These are phyloP conservation scores for Macrostomum lignano DNA, from an alignment of 1,140 invertebrate species.

Conservation along the genomic window DNA sequence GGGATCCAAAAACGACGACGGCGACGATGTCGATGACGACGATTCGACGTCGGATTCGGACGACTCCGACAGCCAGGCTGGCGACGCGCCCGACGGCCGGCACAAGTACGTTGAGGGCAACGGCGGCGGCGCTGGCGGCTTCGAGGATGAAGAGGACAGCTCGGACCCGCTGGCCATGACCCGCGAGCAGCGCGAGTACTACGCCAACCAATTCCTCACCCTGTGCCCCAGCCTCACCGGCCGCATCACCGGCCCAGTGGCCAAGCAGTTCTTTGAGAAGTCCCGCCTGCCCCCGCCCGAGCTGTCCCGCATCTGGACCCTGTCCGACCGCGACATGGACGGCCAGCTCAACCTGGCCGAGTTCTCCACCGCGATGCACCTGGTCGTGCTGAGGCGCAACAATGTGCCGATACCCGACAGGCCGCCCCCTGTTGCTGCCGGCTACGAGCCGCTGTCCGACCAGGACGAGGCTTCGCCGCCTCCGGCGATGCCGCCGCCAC, in stretches of 20 bases:
- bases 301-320: slow-evolving; percentile 49
- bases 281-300: slow-evolving; percentile 62
- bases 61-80: slow-evolving; percentile 47
- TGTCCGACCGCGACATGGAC: slow-evolving; percentile 3
- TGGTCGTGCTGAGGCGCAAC: slow-evolving; percentile 3
- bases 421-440: no score
- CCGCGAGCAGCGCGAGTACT: slow-evolving; percentile 64
- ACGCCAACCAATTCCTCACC: slow-evolving; percentile 56
- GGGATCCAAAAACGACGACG: slow-evolving; percentile 3
- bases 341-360: not conserved
- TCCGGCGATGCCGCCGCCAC: no score
- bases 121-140: slow-evolving; percentile 16
- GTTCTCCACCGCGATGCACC: slow-evolving; percentile 5
- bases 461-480: no score
- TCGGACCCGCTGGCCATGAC: no score
- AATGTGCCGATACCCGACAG: not conserved
- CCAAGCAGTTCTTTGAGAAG: slow-evolving; percentile 79
- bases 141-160: slow-evolving; percentile 31
- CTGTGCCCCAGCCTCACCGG: slow-evolving; percentile 54
- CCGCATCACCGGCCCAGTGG: slow-evolving; percentile 42
- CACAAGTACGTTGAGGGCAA: slow-evolving; percentile 5
- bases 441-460: no score
- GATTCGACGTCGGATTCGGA: slow-evolving; percentile 37
- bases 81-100: slow-evolving; percentile 37
- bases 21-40: slow-evolving; percentile 4